Conservation (phyloP, 2,113 vertebrate genomes). For the Epinephelus fuscoguttatus region DNA sequence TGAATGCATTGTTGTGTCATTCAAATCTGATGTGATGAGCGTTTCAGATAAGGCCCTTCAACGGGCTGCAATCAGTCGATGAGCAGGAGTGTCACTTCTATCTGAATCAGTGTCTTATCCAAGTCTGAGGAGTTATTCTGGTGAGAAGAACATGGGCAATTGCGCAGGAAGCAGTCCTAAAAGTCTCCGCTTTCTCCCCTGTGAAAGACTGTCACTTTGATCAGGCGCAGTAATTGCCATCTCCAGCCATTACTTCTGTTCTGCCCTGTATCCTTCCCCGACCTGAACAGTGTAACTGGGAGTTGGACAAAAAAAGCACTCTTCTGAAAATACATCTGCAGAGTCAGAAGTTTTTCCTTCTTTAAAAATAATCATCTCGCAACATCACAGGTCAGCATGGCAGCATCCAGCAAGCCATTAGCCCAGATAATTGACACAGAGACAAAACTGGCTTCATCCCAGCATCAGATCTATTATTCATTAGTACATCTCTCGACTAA, state of each 20-base stretch:
- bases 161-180: constrained; percentile 24
- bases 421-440: constrained; percentile 26
- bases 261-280: constrained; percentile 9
- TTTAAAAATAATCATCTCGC: constrained; percentile 15
- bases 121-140: constrained; percentile 5
- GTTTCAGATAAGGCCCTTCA: constrained; percentile 16
- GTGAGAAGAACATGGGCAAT: background rate
- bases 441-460: constrained; percentile 49
- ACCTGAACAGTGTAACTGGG: background rate
- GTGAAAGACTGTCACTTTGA: constrained; percentile 16
- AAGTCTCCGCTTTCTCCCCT: background rate
- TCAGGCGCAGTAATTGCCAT: constrained; percentile 26
- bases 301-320: background rate
- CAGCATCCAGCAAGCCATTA: constrained; percentile 31
- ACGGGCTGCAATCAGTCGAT: constrained; percentile 34
- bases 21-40: constrained; percentile 22
- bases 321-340: constrained; percentile 3
- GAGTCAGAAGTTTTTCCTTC: constrained; percentile 23
- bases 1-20: background rate
- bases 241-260: background rate
- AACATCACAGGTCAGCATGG: constrained; percentile 28
- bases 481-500: constrained; percentile 48
- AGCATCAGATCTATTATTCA: constrained; percentile 68
- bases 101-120: background rate
- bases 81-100: background rate